These are phyloP conservation scores for Myotis pilosus DNA, from an alignment of 2,797 vertebrate genomes.

Conservation along the genomic window DNA sequence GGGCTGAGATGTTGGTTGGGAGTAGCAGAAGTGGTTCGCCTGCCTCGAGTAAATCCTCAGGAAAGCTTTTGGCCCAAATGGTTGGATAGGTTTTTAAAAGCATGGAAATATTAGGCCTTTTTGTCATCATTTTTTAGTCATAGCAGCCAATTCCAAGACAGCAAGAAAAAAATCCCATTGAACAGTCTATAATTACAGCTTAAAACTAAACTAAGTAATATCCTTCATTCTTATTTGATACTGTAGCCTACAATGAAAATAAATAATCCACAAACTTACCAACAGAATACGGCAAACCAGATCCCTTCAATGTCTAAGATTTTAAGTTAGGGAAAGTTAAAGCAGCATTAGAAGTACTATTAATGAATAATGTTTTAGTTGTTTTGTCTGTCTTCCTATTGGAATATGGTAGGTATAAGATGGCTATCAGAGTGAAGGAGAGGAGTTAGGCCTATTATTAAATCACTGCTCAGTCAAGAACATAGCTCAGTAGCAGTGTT, in stretches of 20 bases:
- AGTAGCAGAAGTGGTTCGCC: not conserved
- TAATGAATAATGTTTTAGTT: not conserved
- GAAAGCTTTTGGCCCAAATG: not conserved
- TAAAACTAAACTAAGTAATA: constrained; percentile 31
- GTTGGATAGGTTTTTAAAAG: not conserved
- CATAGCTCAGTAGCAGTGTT: not conserved
- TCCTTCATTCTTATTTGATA: not conserved
- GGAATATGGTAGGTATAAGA: not conserved
- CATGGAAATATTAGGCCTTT: not conserved
- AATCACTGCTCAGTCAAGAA: not conserved
- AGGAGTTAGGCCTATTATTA: not conserved
- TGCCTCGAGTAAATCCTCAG: not conserved
- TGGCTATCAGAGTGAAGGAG: not conserved
- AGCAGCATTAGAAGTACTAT: not conserved
- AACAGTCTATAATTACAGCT: not conserved
- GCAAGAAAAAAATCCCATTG: constrained; percentile 8
- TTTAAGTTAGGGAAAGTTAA: not conserved
- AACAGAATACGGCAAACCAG: not conserved
- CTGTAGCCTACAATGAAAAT: not conserved
- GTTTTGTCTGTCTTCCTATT: not conserved
- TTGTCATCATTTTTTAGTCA: not conserved
- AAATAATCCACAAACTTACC: not conserved
- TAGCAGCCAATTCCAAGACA: constrained; percentile 11
- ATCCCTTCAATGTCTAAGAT: not conserved
- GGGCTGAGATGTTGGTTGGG: not conserved